phyloP scores from a whole-genome alignment of 2,113 vertebrate species.

The Dipodomys spectabilis region DNA sequence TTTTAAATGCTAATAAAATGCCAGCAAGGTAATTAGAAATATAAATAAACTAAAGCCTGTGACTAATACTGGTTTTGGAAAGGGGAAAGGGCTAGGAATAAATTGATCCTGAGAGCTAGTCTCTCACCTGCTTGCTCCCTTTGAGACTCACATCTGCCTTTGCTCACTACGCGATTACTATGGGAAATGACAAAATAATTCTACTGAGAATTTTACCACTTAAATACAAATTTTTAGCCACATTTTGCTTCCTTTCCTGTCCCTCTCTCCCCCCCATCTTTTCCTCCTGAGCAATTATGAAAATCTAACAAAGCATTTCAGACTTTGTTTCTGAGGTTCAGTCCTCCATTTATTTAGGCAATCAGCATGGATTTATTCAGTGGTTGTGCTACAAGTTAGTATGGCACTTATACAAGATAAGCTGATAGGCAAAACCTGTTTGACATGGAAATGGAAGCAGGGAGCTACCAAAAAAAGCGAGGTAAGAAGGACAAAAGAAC shows the following conservation, averaged over 20 bases:
- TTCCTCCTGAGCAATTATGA: neutral
- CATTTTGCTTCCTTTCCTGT: neutral
- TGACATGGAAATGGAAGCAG: no score
- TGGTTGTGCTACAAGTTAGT: no score
- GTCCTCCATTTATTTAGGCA: neutral
- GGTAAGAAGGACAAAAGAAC: no score
- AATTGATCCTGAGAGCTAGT: neutral
- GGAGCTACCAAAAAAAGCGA: no score
- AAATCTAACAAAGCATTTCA: neutral
- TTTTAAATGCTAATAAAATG: conserved; percentile 39
- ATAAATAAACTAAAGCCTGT: conserved; percentile 64
- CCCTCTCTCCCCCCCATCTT: neutral
- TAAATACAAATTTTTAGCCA: neutral
- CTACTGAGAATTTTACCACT: neutral
- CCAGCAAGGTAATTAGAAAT: conserved; percentile 59
- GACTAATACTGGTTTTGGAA: neutral
- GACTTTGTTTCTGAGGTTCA: conserved; percentile 31
- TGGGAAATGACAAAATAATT: neutral
- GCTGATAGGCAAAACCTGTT: no score
- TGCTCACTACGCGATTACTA: neutral
- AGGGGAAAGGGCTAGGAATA: neutral
- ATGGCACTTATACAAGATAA: no score
- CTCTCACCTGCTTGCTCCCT: neutral
- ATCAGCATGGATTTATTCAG: neutral
- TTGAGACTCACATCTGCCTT: neutral